A percentile compares a stretch with the other conserved stretches of the same genome.
Conservation (phyloP, 2,113 vertebrate species). For the Podarcis raffonei region DNA sequence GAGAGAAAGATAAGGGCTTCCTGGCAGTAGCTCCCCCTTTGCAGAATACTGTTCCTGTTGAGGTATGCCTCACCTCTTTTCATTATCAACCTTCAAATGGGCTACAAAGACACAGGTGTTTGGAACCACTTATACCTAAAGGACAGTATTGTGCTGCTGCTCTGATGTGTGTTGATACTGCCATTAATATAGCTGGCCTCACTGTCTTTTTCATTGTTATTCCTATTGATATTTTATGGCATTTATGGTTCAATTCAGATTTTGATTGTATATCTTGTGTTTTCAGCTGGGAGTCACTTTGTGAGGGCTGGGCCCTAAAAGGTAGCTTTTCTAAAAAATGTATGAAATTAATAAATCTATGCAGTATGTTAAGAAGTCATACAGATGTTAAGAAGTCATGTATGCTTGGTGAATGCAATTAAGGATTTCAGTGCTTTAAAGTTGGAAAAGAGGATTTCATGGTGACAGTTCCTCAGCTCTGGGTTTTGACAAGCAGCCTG, state of each 20-base stretch:
- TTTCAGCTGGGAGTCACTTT: neutral
- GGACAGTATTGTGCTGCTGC: no score
- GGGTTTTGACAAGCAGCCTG: slow-evolving; percentile 28
- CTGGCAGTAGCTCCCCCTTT: no score
- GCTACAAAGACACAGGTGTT: no score
- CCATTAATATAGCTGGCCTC: neutral
- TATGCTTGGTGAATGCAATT: neutral
- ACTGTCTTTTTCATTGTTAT: neutral
- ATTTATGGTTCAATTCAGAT: neutral
- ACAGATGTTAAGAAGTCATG: slow-evolving; percentile 14
- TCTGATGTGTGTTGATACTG: neutral
- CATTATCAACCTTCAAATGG: no score
- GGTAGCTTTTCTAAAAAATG: no score
- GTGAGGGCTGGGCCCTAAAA: neutral
- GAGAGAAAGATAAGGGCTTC: no score
- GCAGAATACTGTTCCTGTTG: no score
- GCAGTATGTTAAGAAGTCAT: no score
- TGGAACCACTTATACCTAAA: no score
- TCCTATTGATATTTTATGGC: neutral
- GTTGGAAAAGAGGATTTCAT: neutral
- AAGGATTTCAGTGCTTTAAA: slow-evolving; percentile 30
- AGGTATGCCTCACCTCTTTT: no score
- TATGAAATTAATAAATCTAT: no score
- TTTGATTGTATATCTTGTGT: neutral
- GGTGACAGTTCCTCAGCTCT: slow-evolving; percentile 16